These are phyloP conservation scores for Athalia circularis DNA, from an alignment of 2,888 invertebrate species.

Conservation along the genomic window DNA sequence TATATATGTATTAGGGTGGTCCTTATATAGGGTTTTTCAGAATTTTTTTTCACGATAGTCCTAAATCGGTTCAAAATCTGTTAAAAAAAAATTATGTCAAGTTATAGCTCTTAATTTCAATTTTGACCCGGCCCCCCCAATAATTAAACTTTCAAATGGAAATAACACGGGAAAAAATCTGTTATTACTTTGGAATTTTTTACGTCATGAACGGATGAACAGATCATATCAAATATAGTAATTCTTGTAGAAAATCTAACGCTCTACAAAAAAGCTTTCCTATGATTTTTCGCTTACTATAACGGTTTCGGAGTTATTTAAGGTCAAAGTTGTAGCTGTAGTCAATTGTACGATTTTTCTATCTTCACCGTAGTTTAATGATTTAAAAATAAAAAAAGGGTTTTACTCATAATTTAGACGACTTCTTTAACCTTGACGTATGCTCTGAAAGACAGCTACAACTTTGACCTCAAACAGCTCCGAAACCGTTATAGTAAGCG, in stretches of 20 bases:
- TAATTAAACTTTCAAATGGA: not conserved
- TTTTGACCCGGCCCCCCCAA: not conserved
- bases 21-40: too few relatives aligned
- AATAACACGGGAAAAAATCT: conserved; percentile 1
- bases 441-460: not conserved
- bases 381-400: too few relatives aligned
- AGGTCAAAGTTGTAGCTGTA: not conserved
- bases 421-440: too few relatives aligned
- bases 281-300: not conserved
- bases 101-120: conserved; percentile 7
- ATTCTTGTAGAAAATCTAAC: not conserved
- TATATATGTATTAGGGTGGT: too few relatives aligned
- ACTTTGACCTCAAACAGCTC: not conserved
- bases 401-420: too few relatives aligned
- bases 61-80: not conserved
- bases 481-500: not conserved
- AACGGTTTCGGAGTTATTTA: not conserved
- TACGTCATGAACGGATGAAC: too few relatives aligned
- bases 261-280: conserved; percentile 2
- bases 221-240: too few relatives aligned
- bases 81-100: not conserved
- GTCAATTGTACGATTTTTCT: too few relatives aligned
- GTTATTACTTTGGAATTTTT: too few relatives aligned
- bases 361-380: too few relatives aligned
- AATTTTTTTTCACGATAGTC: not conserved